Evolutionary conservation across 2,888 invertebrate genomes (phyloP).

Genomic region (Lithophane socia): DNA sequence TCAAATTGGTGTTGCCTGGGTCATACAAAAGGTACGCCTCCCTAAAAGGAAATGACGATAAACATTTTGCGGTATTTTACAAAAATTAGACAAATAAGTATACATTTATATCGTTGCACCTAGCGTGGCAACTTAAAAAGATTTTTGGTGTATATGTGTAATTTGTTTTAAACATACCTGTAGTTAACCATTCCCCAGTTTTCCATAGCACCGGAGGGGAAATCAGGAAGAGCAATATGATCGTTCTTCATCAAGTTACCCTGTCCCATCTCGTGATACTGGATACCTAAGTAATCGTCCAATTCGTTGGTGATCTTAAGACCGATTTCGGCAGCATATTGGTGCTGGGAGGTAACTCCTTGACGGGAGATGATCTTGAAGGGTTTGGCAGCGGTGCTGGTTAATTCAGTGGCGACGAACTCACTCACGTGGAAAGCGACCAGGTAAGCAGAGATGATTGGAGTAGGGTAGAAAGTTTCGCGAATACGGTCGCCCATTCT

Average conservation of each 20-base stretch:
- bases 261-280: constrained; percentile 90
- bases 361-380: constrained; percentile 85
- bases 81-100: not conserved
- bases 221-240: constrained; percentile 94
- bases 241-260: constrained; percentile 90
- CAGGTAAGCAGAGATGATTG: constrained; percentile 95
- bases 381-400: constrained; percentile 75
- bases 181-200: constrained; percentile 96
- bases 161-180: constrained; percentile 83
- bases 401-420: constrained; percentile 85
- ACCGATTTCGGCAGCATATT: constrained; percentile 87
- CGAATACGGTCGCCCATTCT: constrained; percentile 70
- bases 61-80: constrained; percentile 6
- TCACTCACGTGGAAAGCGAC: constrained; percentile 96
- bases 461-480: constrained; percentile 90
- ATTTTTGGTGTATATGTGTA: too few species aligned
- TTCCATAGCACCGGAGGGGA: constrained; percentile 95
- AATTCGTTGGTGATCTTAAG: constrained; percentile 86
- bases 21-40: constrained; percentile 88
- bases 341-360: constrained; percentile 81
- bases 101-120: not conserved
- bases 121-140: not conserved
- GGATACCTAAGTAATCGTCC: constrained; percentile 90
- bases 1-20: constrained; percentile 80
- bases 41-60: constrained; percentile 70